Evolutionary conservation across 2,888 invertebrate genomes (phyloP), one percentile per base, ranked within the genome.

Genomic region (Biston betularia): DNA sequence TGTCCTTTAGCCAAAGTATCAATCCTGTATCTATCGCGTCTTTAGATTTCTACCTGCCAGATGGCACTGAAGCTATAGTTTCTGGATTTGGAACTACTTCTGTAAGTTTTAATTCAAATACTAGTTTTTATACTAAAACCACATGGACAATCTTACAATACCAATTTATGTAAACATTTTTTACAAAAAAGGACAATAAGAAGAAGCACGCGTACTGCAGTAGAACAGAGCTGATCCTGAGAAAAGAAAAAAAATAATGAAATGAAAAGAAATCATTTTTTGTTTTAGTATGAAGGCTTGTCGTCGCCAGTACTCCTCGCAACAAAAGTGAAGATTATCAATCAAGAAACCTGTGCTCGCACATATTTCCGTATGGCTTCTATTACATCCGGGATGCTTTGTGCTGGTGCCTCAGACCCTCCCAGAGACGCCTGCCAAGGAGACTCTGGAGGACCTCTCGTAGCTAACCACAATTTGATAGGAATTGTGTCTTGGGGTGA

Each of bases 401-500:
- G 94, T 69, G 94, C 94, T 0, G 78, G 79, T 14, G 86, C 77
- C 0, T 65, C 71, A 1, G 73, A 86, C 6, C 90, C 91, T 2
- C 78, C 87, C 0, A 77, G 91, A 64, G 94, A 94, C 65, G 90
- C 94, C 1, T 94, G 94, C 66, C 93, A 94, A 83, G 95, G 95
- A 0, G 95, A 95, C 79, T 94, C 94, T n/a, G 95, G 95, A 4
- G 95, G 95, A n/a, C 95, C 95, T 50, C 79, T 95, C 42, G 94
- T 93, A n/a, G 84, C 88, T 59, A 81, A 86, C 54, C 86, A 86
- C 49, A 79, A 82, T 59, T 81, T 95, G 50, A 81, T 95, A 55
- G 95, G 95, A 48, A 87, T 95, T 56, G 95, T 95, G 0, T 95
- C 95, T 24, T 95, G 94, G 92, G 95, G 95, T 44, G 94, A 94